A percentile compares a stretch with the other conserved stretches of the same genome.
phyloP scores from a whole-genome alignment of 2,797 vertebrate species.

The Dendrocincla tyrannina region DNA sequence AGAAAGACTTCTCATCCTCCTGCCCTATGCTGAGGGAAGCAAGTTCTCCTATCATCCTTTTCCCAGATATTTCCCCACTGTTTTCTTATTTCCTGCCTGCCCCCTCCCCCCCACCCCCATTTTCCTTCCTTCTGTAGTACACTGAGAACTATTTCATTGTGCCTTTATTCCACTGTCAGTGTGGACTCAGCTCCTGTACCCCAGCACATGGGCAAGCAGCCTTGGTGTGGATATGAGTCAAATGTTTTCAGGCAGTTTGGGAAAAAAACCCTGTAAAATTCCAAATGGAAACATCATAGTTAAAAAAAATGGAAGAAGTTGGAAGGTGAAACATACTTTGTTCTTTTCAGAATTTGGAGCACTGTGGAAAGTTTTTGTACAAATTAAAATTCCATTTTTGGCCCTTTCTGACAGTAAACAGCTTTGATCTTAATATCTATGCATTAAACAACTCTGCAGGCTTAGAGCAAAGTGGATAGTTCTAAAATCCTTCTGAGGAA shows the following conservation, averaged over 20 bases:
- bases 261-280: neutral
- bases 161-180: neutral
- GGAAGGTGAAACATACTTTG: neutral
- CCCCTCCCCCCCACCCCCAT: too few relatives aligned
- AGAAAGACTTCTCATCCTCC: neutral
- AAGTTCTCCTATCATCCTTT: neutral
- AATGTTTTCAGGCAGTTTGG: neutral
- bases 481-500: constrained; percentile 20
- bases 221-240: neutral
- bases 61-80: neutral
- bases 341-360: neutral
- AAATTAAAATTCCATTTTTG: neutral
- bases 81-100: neutral
- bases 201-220: neutral
- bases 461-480: neutral
- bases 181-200: neutral
- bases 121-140: neutral
- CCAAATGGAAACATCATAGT: neutral
- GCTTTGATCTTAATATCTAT: constrained; percentile 1
- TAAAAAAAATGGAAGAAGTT: neutral
- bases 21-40: neutral
- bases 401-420: neutral
- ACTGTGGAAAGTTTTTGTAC: neutral
- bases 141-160: neutral
- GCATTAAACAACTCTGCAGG: neutral